A percentile compares a stretch with the other conserved stretches of the same genome.
Evolutionary conservation across 2,888 invertebrate species (phyloP).

Genomic region (Tenthredo mesomela): DNA sequence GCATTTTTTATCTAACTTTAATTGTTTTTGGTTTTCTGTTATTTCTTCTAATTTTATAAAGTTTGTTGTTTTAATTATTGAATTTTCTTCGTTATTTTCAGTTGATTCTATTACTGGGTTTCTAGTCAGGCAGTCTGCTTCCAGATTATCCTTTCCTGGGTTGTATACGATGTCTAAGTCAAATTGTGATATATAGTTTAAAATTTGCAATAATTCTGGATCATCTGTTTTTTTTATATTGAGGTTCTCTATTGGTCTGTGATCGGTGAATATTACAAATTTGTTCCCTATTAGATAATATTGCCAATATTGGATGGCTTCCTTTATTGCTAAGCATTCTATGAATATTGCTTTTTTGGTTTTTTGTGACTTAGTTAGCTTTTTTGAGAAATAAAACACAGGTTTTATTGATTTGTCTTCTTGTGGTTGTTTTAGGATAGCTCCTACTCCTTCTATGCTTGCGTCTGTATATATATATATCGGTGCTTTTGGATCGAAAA

Average conservation of each 20-base stretch:
- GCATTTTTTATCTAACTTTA: slow-evolving; percentile 49
- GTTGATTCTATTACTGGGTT: slow-evolving; percentile 58
- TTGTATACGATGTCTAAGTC: slow-evolving; percentile 54
- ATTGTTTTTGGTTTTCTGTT: slow-evolving; percentile 52
- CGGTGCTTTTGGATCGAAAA: too few relatives aligned
- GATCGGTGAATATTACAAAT: slow-evolving; percentile 57
- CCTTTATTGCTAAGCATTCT: too few relatives aligned
- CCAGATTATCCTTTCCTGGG: slow-evolving; percentile 54
- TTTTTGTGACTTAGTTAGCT: too few relatives aligned
- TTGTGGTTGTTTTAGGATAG: too few relatives aligned
- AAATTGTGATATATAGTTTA: slow-evolving; percentile 49
- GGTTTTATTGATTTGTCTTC: too few relatives aligned
- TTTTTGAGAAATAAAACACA: too few relatives aligned
- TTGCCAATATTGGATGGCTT: too few relatives aligned
- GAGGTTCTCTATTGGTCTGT: slow-evolving; percentile 60
- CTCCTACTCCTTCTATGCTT: too few relatives aligned
- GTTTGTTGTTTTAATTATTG: slow-evolving; percentile 39
- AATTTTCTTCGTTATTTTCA: slow-evolving; percentile 55
- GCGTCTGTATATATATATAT: too few relatives aligned
- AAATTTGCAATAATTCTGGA: slow-evolving; percentile 53
- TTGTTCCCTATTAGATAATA: slow-evolving; percentile 56
- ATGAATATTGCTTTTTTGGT: too few relatives aligned
- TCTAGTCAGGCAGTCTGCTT: slow-evolving; percentile 56
- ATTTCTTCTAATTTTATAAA: slow-evolving; percentile 52
- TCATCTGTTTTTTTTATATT: slow-evolving; percentile 61